Conservation (phyloP, 2,113 vertebrate genomes). For the Lagopus leucura region DNA sequence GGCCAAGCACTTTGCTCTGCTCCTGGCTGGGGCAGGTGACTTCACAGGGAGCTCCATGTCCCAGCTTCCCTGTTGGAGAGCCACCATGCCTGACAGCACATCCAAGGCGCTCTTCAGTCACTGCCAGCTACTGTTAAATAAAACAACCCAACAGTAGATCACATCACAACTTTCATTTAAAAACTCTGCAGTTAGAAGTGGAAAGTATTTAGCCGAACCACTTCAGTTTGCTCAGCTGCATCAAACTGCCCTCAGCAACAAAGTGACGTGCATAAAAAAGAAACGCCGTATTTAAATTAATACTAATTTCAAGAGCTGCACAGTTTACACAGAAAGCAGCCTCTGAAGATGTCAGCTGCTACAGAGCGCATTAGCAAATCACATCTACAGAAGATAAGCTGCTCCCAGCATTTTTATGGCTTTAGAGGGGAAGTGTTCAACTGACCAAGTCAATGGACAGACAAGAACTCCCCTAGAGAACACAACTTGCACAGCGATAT, state of each 20-base stretch:
- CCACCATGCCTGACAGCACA: background rate
- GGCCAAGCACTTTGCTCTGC: background rate
- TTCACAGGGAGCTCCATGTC: rapidly evolving
- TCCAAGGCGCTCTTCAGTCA: background rate
- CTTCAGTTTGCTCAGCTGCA: background rate
- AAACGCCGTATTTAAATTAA: background rate
- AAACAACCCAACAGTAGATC: background rate
- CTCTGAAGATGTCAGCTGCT: background rate
- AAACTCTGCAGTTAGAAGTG: background rate
- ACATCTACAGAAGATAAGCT: background rate
- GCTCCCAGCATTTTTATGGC: background rate
- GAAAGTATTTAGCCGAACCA: background rate
- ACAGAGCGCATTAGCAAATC: background rate
- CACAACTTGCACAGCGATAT: background rate
- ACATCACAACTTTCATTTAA: background rate
- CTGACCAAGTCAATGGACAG: background rate
- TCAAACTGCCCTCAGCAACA: background rate
- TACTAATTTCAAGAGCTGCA: background rate
- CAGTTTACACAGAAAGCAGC: background rate
- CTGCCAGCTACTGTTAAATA: background rate
- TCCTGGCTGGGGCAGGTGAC: background rate
- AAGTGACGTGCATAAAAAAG: background rate
- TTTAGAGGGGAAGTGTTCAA: background rate
- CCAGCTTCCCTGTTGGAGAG: background rate
- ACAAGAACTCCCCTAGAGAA: rapidly evolving